Conservation (phyloP, 1,140 invertebrate species). For the Cephus cinctus region DNA sequence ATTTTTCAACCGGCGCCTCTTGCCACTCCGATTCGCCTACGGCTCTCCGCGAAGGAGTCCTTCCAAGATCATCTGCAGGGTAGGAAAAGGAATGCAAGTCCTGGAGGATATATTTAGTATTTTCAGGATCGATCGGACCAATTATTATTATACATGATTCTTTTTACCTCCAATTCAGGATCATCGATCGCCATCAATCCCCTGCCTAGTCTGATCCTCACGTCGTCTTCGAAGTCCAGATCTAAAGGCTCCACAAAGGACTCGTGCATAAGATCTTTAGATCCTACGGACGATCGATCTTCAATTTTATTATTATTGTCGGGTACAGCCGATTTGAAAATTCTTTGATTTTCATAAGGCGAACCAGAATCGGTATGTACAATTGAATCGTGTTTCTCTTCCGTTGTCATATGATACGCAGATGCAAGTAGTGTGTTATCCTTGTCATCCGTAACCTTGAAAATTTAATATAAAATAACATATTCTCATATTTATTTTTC, state of each 20-base stretch:
- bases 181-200: slow-evolving; percentile 15
- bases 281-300: too few species aligned
- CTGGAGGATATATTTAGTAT: too few species aligned
- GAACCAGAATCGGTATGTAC: slow-evolving; percentile 11
- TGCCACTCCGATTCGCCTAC: neutral
- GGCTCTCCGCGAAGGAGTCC: neutral
- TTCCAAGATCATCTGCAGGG: too few species aligned
- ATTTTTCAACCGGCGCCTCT: slow-evolving; percentile 2
- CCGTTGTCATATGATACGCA: too few species aligned
- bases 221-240: slow-evolving; percentile 28
- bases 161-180: neutral
- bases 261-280: slow-evolving; percentile 16
- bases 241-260: slow-evolving; percentile 34
- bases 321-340: slow-evolving; percentile 20
- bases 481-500: slow-evolving; percentile 18
- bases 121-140: too few species aligned
- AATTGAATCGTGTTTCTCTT: too few species aligned
- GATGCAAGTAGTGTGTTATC: too few species aligned
- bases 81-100: neutral
- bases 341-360: slow-evolving; percentile 4
- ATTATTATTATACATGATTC: neutral
- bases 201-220: slow-evolving; percentile 26
- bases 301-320: too few species aligned
- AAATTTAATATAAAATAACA: too few species aligned
- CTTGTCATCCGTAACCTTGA: too few species aligned